A percentile compares a stretch with the other conserved stretches of the same genome.
These are phyloP conservation scores for Nephrotoma appendiculata DNA, from an alignment of 2,888 invertebrate species.

Conservation along the genomic window DNA sequence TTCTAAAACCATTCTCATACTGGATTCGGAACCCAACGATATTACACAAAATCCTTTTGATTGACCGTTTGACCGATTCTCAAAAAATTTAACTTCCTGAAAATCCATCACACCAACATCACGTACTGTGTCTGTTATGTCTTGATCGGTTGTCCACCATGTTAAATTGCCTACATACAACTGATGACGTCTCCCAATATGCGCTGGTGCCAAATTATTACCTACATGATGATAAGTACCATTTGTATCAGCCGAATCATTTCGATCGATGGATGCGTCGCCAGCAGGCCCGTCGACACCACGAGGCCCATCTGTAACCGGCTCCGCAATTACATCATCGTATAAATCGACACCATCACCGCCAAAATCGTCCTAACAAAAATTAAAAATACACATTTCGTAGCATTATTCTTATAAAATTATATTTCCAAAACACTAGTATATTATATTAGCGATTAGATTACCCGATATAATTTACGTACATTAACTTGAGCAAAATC, in stretches of 20 bases:
- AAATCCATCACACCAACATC: conserved; percentile 85
- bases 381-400: conserved; percentile 8
- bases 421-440: not conserved
- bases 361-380: conserved; percentile 28
- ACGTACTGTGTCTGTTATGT: conserved; percentile 79
- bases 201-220: conserved; percentile 52
- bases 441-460: not conserved
- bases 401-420: not conserved
- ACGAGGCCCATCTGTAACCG: conserved; percentile 32
- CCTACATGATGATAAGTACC: conserved; percentile 57
- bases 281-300: conserved; percentile 43
- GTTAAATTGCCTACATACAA: conserved; percentile 96
- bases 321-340: conserved; percentile 85
- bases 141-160: conserved; percentile 99
- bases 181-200: conserved; percentile 66
- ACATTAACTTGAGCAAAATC: conserved; percentile 68
- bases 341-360: conserved; percentile 77
- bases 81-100: conserved; percentile 97
- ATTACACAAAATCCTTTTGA: conserved; percentile 97
- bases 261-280: conserved; percentile 39
- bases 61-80: conserved; percentile 96
- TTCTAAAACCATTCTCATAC: conserved; percentile 81
- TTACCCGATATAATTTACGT: conserved; percentile 7
- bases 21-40: conserved; percentile 82
- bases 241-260: conserved; percentile 52